Base-by-base conservation (phyloP, 2,113 vertebrate species). In the Scartelaos histophorus region DNA sequence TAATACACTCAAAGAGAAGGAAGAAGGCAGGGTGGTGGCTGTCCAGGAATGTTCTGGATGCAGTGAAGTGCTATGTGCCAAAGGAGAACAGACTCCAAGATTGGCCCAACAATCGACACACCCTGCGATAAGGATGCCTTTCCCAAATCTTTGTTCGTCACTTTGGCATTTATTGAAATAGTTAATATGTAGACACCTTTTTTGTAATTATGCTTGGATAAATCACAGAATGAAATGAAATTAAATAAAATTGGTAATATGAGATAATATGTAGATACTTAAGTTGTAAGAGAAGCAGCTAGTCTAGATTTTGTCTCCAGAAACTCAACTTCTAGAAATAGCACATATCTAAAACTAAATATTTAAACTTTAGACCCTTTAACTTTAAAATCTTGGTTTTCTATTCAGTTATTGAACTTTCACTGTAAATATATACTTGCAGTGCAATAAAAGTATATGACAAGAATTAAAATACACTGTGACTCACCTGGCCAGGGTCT, bases 401-500 rank as follows among this genome's bases (percentile, higher is more conserved):
- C 0, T 16, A n/a, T 54, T 54, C n/a, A 54, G 10, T 5, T 54
- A 54, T 54, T 21, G 51, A 19, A 43, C n/a, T 54, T 54, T 54
- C 1, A 51, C 16, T 51, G 5, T 51, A 19, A 51, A 15, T 16
- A 16, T 47, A 47, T 47, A 47, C 15, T 13, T 47, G 12, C 7
- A 54, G 51, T 43, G 10, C 38, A 10, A 43, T 43, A 10, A 43
- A 43, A 43, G 7, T 54, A 9, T 2, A 54, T n/a, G 7, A 54
- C 17, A 54, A n/a, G n/a, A 19, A 53, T 9, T n/a, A 13, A 24
- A 58, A 25, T 13, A 25, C 56, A 22, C n/a, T 24, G 17, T 72
- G 58, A 80, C 88, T 88, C 78, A 92, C 91, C 90, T 86, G 89
- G 78, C 91, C 91, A 92, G 70, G 89, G 76, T 84, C 91, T 84